A percentile compares a stretch with the other conserved stretches of the same genome.
Evolutionary conservation across 1,140 invertebrate genomes (phyloP).

Genomic region (Eubasilissa regina): DNA sequence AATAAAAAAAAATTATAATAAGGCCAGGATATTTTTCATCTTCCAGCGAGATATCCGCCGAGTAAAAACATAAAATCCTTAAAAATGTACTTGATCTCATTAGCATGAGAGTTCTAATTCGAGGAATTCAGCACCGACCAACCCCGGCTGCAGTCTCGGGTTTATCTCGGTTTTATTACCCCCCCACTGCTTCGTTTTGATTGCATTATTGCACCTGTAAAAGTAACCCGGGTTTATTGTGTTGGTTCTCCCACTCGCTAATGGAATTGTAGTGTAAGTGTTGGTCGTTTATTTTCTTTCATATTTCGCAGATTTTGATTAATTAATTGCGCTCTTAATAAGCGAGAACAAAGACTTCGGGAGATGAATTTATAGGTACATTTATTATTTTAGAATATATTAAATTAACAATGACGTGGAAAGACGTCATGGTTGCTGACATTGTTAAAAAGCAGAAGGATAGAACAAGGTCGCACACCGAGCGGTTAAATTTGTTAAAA

Average conservation of each 20-base stretch:
- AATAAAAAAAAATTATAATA: too few species aligned
- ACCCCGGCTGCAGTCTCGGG: conserved; percentile 19
- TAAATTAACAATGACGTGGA: too few species aligned
- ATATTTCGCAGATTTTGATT: conserved; percentile 26
- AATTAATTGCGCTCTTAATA: conserved; percentile 20
- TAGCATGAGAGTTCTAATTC: too few species aligned
- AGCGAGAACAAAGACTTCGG: conserved; percentile 2
- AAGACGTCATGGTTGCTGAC: too few species aligned
- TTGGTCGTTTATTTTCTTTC: not conserved
- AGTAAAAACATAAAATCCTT: too few species aligned
- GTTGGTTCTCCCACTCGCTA: conserved; percentile 34
- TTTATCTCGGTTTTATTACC: conserved; percentile 48
- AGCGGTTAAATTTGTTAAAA: too few species aligned
- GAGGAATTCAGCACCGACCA: not conserved
- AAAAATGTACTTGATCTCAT: too few species aligned
- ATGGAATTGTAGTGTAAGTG: conserved; percentile 45
- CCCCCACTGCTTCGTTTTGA: conserved; percentile 41
- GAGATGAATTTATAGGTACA: not conserved
- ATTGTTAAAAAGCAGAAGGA: too few species aligned
- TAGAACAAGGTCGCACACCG: too few species aligned
- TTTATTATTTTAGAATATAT: too few species aligned
- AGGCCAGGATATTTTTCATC: too few species aligned
- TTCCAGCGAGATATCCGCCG: too few species aligned
- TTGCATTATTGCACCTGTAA: conserved; percentile 56
- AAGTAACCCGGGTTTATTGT: conserved; percentile 36